phyloP scores from a whole-genome alignment of 2,797 vertebrate genomes.

The Cuculus canorus region DNA sequence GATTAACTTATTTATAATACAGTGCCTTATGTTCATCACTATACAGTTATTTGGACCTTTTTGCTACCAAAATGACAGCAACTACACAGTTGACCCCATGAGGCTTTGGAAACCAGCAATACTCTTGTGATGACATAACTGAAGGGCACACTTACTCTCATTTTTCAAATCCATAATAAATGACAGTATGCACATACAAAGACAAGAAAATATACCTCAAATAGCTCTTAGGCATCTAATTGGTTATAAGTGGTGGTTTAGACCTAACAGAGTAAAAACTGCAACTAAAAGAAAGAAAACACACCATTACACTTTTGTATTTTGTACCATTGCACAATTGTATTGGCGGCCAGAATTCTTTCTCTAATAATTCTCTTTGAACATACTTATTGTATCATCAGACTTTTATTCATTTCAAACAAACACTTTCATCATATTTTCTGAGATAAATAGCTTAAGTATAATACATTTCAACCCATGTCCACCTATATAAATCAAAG shows the following conservation, averaged over 20 bases:
- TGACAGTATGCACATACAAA: not conserved
- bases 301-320: not conserved
- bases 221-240: not conserved
- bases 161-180: slow-evolving; percentile 25
- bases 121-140: slow-evolving; percentile 1
- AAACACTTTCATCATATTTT: not conserved
- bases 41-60: not conserved
- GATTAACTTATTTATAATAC: not conserved
- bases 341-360: not conserved
- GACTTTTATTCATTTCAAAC: not conserved
- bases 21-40: not conserved
- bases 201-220: not conserved
- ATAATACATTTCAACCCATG: not conserved
- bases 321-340: too few relatives aligned
- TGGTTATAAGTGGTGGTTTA: not conserved
- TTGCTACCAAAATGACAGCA: not conserved
- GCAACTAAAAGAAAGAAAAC: not conserved
- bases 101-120: not conserved
- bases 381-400: not conserved
- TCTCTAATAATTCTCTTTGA: not conserved
- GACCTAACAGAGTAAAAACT: not conserved
- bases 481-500: not conserved
- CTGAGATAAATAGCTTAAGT: not conserved
- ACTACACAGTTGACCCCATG: not conserved
- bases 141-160: not conserved